Evolutionary conservation across 2,797 vertebrate genomes (phyloP).

Genomic region (Crax fasciolata): DNA sequence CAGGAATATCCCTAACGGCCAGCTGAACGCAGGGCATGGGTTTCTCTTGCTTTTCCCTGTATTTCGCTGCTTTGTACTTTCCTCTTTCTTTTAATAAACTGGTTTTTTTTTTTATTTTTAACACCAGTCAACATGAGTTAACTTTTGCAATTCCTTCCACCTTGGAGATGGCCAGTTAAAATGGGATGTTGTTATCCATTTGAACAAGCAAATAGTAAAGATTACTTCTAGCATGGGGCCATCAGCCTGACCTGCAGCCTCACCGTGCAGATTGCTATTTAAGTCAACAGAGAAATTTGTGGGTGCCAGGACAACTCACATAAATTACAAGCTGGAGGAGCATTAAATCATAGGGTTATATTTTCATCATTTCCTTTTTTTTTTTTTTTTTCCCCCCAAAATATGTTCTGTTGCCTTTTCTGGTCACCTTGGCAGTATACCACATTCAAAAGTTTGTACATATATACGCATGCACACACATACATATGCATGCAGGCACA

Average conservation of each 20-base stretch:
- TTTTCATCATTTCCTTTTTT: neutral
- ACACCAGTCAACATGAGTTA: neutral
- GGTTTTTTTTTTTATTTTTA: neutral
- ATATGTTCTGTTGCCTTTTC: neutral
- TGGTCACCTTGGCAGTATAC: neutral
- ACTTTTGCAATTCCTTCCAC: neutral
- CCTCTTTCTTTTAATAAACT: accelerated
- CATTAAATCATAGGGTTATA: neutral
- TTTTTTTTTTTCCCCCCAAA: neutral
- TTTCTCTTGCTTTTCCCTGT: neutral
- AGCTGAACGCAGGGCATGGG: neutral
- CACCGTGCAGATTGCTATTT: neutral
- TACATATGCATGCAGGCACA: neutral
- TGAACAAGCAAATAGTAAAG: neutral
- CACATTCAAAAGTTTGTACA: neutral
- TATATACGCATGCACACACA: neutral
- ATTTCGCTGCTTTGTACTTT: neutral
- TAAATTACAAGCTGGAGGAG: neutral
- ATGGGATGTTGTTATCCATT: neutral
- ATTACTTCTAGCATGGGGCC: neutral
- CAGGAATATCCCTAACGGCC: neutral
- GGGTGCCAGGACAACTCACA: neutral
- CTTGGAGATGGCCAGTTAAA: neutral
- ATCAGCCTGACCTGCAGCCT: neutral
- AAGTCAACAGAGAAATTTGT: neutral